These are phyloP conservation scores for Notolepis coatsorum DNA, from an alignment of 2,797 vertebrate genomes.

Conservation along the genomic window DNA sequence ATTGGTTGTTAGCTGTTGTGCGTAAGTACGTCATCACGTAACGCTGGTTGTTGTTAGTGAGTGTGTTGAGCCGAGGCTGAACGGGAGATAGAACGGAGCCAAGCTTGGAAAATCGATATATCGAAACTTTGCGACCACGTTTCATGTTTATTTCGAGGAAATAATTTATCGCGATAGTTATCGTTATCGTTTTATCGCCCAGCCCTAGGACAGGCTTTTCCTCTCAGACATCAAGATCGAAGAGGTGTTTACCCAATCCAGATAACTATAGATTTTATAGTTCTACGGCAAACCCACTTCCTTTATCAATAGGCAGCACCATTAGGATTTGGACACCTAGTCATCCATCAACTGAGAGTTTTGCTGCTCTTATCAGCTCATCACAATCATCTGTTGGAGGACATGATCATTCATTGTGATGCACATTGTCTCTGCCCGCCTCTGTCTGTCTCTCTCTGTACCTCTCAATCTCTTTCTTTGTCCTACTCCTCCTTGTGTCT, in stretches of 20 bases:
- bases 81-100: no score
- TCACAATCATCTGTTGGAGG: conserved; percentile 39
- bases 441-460: conserved; percentile 14
- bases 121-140: no score
- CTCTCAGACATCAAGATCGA: conserved; percentile 36
- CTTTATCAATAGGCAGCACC: conserved; percentile 48
- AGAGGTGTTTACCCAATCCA: conserved; percentile 50
- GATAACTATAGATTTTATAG: conserved; percentile 64
- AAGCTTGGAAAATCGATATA: no score
- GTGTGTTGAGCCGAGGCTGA: no score
- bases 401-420: conserved; percentile 25
- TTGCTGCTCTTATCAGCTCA: conserved; percentile 52
- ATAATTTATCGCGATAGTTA: no score
- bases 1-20: no score
- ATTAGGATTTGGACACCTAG: conserved; percentile 53
- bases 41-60: no score
- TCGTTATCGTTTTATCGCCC: no score
- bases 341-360: conserved; percentile 57
- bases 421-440: neutral
- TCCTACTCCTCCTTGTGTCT: no score
- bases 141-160: no score
- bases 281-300: conserved; percentile 20
- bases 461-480: no score
- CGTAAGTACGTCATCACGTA: no score
- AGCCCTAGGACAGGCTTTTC: neutral